A percentile compares a stretch with the other conserved stretches of the same genome.
These are phyloP conservation scores for Melanaphis sacchari DNA, from an alignment of 1,140 invertebrate species.

Conservation along the genomic window DNA sequence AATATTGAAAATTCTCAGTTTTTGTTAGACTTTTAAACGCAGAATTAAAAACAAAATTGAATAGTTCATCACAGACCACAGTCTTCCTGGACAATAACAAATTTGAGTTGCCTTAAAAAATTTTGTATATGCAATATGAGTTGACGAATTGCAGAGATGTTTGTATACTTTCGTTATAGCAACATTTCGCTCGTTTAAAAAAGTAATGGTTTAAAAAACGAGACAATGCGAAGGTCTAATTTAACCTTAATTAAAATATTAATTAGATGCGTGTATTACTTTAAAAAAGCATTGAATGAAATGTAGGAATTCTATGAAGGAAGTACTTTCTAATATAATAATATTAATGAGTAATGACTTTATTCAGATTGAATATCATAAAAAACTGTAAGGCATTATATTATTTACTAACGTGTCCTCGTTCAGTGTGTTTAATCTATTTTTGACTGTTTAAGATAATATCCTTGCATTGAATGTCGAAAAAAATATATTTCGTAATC, in stretches of 20 bases:
- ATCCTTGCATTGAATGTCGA: not conserved
- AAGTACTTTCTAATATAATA: conserved; percentile 1
- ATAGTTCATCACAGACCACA: not conserved
- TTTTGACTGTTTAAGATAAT: not conserved
- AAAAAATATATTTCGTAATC: not conserved
- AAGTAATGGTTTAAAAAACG: not conserved
- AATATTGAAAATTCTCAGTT: not conserved
- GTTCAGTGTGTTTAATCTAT: conserved; percentile 1
- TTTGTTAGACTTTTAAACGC: not conserved
- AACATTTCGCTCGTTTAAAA: not conserved
- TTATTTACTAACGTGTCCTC: not conserved
- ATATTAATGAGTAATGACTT: conserved; percentile 11
- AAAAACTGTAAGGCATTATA: not conserved
- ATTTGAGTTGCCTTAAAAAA: not conserved
- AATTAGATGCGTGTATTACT: conserved; percentile 32
- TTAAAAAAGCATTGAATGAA: not conserved
- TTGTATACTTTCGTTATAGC: not conserved
- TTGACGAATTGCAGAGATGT: not conserved
- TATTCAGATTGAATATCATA: conserved; percentile 28
- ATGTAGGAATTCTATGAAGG: not conserved
- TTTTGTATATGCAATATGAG: conserved; percentile 16
- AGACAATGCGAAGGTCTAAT: conserved; percentile 30
- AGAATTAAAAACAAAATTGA: not conserved
- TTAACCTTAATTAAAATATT: conserved; percentile 47
- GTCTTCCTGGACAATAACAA: not conserved